A percentile compares a stretch with the other conserved stretches of the same genome.
Conservation (phyloP, 2,113 vertebrate genomes). For the Nycticebus coucang region DNA sequence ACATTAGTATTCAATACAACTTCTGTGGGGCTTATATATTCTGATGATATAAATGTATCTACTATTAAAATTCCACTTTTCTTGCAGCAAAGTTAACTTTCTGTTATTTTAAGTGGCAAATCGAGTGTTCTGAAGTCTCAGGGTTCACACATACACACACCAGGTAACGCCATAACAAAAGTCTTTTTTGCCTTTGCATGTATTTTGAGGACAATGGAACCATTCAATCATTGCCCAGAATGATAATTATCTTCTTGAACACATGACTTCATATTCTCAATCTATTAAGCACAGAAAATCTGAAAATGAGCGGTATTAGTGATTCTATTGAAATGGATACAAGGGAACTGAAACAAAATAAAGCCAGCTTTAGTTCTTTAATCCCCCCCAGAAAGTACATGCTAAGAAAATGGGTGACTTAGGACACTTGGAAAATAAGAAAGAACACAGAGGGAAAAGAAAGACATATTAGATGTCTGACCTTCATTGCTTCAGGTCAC, state of each 20-base stretch:
- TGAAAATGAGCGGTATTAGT: constrained; percentile 72
- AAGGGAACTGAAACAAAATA: constrained; percentile 74
- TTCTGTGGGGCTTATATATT: constrained; percentile 72
- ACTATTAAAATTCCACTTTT: constrained; percentile 45
- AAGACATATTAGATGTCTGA: neutral
- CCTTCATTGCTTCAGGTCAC: neutral
- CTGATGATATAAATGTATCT: constrained; percentile 56
- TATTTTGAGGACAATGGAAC: constrained; percentile 76
- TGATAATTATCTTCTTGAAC: constrained; percentile 74
- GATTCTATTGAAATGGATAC: constrained; percentile 75
- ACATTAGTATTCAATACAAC: neutral
- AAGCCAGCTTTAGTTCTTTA: constrained; percentile 67
- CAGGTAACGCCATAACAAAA: constrained; percentile 63
- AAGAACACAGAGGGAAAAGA: neutral
- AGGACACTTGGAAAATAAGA: constrained; percentile 41
- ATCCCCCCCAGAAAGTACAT: constrained; percentile 64
- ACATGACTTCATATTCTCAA: constrained; percentile 75
- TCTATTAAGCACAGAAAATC: constrained; percentile 76
- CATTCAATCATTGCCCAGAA: constrained; percentile 69
- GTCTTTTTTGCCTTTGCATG: constrained; percentile 45
- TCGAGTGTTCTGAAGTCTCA: constrained; percentile 52
- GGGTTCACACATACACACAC: constrained; percentile 46
- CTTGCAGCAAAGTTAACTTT: constrained; percentile 41
- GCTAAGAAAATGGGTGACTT: constrained; percentile 52
- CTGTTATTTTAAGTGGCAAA: constrained; percentile 67